Conservation (phyloP, 2,113 vertebrate species). For the Heterotis niloticus region DNA sequence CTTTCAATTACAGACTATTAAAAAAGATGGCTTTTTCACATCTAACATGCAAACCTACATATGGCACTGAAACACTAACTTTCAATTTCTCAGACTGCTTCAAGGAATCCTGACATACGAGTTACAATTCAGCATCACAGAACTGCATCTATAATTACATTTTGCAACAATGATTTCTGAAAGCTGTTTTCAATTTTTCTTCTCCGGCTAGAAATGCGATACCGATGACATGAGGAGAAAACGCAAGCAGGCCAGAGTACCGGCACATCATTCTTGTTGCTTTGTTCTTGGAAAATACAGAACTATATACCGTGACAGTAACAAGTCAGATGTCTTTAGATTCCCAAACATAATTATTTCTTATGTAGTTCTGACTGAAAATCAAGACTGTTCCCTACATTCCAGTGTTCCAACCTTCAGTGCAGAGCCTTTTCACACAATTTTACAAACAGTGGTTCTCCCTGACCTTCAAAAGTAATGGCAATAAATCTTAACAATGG, state of each 20-base stretch:
- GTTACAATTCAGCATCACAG: neutral
- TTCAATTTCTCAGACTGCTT: constrained; percentile 1
- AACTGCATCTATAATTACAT: neutral
- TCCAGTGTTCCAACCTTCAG: neutral
- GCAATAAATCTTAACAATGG: constrained; percentile 12
- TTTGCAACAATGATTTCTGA: neutral
- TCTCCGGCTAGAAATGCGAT: neutral
- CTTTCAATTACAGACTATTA: constrained; percentile 1
- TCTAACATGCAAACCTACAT: neutral
- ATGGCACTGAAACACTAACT: neutral
- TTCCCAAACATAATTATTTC: too few relatives aligned
- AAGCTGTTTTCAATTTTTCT: neutral
- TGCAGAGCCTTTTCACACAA: neutral
- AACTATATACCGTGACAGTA: neutral
- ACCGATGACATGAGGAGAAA: neutral
- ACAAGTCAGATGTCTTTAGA: neutral
- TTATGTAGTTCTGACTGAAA: neutral
- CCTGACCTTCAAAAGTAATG: constrained; percentile 37
- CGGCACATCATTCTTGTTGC: neutral
- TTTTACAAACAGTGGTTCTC: neutral
- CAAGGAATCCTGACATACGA: neutral
- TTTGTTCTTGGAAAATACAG: neutral
- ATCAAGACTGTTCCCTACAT: neutral
- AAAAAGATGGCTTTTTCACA: too few relatives aligned
- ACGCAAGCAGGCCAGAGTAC: neutral